phyloP scores from a whole-genome alignment of 1,140 invertebrate genomes.

The Drosophila tsacasi region DNA sequence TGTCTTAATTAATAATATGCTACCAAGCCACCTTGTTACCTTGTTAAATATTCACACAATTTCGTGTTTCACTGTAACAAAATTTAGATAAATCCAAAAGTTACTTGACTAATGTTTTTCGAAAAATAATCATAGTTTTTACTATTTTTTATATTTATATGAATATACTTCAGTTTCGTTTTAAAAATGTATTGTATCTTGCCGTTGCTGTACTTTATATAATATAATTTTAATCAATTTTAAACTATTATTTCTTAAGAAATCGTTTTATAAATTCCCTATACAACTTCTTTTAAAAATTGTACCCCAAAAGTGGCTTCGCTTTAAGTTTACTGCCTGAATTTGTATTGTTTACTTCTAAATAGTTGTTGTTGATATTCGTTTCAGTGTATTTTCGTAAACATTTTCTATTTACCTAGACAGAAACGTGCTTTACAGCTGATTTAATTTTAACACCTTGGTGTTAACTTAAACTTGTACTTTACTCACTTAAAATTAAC shows the following conservation, averaged over 20 bases:
- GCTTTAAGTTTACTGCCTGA: background rate
- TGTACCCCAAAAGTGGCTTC: background rate
- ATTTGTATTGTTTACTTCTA: background rate
- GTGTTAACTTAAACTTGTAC: slow-evolving; percentile 27
- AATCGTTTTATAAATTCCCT: too few species aligned
- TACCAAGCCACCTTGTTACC: background rate
- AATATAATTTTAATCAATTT: background rate
- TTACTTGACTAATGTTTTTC: background rate
- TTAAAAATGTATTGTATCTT: too few species aligned
- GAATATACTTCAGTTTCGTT: too few species aligned
- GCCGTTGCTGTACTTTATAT: background rate
- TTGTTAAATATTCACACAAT: background rate
- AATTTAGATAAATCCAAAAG: background rate
- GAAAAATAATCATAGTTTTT: background rate
- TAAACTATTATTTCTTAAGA: too few species aligned
- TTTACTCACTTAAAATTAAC: slow-evolving; percentile 25
- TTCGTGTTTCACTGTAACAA: background rate
- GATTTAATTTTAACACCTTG: slow-evolving; percentile 30
- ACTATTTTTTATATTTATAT: background rate
- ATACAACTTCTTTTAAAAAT: too few species aligned
- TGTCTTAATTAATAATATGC: background rate
- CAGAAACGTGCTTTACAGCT: slow-evolving; percentile 5
- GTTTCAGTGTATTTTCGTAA: slow-evolving; percentile 18
- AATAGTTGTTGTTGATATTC: background rate
- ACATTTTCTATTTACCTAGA: slow-evolving; percentile 26